phyloP scores from a whole-genome alignment of 2,113 vertebrate species.

The Smithornis capensis region DNA sequence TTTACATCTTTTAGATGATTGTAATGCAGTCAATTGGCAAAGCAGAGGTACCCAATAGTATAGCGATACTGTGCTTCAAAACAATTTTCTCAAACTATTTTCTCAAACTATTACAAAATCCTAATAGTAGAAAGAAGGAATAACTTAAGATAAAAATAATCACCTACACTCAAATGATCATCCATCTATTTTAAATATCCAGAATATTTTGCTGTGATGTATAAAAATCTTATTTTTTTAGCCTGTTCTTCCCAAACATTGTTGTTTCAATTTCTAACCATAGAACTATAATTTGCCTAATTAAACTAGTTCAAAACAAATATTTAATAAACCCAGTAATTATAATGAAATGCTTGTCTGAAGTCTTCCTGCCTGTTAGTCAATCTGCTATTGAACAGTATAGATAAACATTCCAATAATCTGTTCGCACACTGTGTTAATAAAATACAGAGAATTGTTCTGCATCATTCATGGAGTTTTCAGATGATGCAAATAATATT shows the following conservation, averaged over 20 bases:
- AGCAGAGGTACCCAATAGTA: background rate
- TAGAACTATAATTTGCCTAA: background rate
- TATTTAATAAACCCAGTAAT: background rate
- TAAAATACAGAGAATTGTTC: background rate
- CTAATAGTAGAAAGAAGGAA: background rate
- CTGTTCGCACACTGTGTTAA: background rate
- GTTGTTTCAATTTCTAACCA: background rate
- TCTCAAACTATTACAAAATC: background rate
- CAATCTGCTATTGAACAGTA: background rate
- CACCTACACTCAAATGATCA: background rate
- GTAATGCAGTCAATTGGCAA: background rate
- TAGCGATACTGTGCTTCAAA: background rate
- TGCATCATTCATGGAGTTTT: background rate
- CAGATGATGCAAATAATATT: background rate
- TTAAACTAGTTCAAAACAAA: background rate
- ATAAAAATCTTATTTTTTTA: background rate
- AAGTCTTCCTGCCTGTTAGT: background rate
- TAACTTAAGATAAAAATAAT: background rate
- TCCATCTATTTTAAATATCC: background rate
- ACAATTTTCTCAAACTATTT: background rate
- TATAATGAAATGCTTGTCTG: background rate
- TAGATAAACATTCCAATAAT: background rate
- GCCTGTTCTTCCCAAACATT: background rate
- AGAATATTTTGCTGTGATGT: background rate
- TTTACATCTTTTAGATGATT: background rate